Evolutionary conservation across 2,888 invertebrate genomes (phyloP).

Genomic region (Tenodera sinensis): DNA sequence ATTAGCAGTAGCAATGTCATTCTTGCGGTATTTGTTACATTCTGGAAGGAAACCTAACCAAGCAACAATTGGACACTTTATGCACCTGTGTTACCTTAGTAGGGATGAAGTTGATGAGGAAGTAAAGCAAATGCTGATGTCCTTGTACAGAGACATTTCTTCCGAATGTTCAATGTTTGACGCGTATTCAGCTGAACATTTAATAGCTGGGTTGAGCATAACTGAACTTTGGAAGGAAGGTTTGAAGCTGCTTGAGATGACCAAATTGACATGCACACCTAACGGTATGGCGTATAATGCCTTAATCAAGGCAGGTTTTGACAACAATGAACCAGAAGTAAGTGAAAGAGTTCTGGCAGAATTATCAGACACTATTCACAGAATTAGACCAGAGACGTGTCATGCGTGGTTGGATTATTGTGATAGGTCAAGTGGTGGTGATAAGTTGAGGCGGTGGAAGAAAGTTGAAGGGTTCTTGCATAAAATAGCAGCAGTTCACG

Average conservation of each 20-base stretch:
- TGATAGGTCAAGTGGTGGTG: constrained; percentile 41
- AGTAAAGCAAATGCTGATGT: constrained; percentile 55
- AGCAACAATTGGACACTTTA: constrained; percentile 55
- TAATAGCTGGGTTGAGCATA: constrained; percentile 60
- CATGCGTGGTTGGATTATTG: constrained; percentile 53
- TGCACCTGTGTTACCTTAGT: constrained; percentile 52
- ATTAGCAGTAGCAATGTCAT: constrained; percentile 53
- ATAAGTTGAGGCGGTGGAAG: constrained; percentile 40
- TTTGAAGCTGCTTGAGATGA: constrained; percentile 56
- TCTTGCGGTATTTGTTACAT: constrained; percentile 53
- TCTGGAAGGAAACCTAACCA: constrained; percentile 52
- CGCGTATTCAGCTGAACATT: constrained; percentile 54
- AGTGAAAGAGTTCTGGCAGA: constrained; percentile 61
- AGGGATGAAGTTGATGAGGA: constrained; percentile 39
- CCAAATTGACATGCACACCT: constrained; percentile 51
- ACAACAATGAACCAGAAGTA: constrained; percentile 51
- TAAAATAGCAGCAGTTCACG: constrained; percentile 51
- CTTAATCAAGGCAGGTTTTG: constrained; percentile 58
- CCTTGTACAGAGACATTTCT: constrained; percentile 49
- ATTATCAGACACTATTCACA: constrained; percentile 48
- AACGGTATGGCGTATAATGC: constrained; percentile 50
- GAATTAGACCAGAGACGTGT: constrained; percentile 50
- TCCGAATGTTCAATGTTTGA: constrained; percentile 58
- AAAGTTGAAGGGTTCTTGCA: constrained; percentile 51
- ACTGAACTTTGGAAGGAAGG: constrained; percentile 63